A percentile compares a stretch with the other conserved stretches of the same genome.
These are phyloP conservation scores for Trachymyrmex septentrionalis DNA, from an alignment of 1,140 invertebrate species.

Conservation along the genomic window DNA sequence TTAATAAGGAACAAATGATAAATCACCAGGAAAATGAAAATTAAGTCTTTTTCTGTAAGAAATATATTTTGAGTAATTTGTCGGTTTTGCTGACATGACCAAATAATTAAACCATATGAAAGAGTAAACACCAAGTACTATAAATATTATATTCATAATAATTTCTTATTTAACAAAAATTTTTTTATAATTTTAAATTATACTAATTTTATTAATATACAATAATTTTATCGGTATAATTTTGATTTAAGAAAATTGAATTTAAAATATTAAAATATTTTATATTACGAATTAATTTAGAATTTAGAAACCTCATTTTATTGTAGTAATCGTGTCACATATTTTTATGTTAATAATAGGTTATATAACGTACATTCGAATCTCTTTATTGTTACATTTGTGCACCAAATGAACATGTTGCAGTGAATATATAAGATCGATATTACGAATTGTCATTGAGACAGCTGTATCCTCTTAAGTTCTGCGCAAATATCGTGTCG, in stretches of 20 bases:
- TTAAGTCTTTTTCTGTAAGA: neutral
- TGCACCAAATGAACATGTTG: neutral
- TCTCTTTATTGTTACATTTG: neutral
- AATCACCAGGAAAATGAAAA: neutral
- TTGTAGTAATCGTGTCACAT: neutral
- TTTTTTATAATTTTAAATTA: too few species aligned
- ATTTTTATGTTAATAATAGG: neutral
- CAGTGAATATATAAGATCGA: neutral
- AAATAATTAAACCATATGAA: neutral
- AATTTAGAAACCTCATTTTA: neutral
- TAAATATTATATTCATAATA: too few species aligned
- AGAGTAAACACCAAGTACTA: too few species aligned
- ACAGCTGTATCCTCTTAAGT: conserved; percentile 29
- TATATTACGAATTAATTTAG: neutral
- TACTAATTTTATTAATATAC: neutral
- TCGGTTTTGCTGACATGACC: neutral
- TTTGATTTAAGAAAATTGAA: neutral
- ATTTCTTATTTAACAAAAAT: too few species aligned
- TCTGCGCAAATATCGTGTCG: conserved; percentile 10
- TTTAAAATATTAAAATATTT: neutral
- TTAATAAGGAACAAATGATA: neutral
- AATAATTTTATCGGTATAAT: neutral
- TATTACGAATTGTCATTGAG: conserved; percentile 6
- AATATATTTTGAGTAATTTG: neutral
- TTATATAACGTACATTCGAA: neutral